Evolutionary conservation across 1,140 invertebrate genomes (phyloP).

Genomic region (Drosophila tani): DNA sequence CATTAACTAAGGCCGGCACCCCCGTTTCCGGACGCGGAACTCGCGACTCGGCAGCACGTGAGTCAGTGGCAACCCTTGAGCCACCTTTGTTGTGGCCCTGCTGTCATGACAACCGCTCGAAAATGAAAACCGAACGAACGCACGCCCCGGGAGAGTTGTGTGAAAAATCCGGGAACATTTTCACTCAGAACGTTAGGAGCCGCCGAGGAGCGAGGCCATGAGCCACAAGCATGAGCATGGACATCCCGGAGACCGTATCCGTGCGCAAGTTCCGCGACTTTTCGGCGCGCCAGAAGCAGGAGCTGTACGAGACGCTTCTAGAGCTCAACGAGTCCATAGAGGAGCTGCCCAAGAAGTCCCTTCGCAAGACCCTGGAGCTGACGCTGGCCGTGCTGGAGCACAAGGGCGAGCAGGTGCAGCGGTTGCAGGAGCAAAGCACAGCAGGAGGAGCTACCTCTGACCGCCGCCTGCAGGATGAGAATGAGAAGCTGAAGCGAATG

Average conservation of each 20-base stretch:
- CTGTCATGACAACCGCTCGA: conserved; percentile 70
- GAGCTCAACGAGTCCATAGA: conserved; percentile 63
- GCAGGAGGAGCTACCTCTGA: conserved; percentile 28
- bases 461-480: conserved; percentile 71
- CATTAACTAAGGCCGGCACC: conserved; percentile 58
- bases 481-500: conserved; percentile 80
- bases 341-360: conserved; percentile 75
- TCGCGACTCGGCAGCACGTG: conserved; percentile 58
- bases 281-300: conserved; percentile 71
- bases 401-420: conserved; percentile 71
- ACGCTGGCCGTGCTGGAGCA: conserved; percentile 75
- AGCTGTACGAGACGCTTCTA: conserved; percentile 77
- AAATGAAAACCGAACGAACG: conserved; percentile 31
- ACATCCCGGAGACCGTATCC: conserved; percentile 77
- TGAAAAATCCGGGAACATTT: conserved; percentile 47
- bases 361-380: conserved; percentile 75
- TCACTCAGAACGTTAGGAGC: conserved; percentile 66
- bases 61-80: conserved; percentile 49
- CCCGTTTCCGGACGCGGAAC: conserved; percentile 43
- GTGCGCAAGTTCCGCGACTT: conserved; percentile 79
- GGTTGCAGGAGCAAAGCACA: conserved; percentile 17
- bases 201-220: conserved; percentile 61
- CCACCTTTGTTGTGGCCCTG: conserved; percentile 53
- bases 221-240: conserved; percentile 66
- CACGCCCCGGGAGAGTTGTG: conserved; percentile 5